Conservation (phyloP, 2,888 invertebrate species). For the Anticlea derivata region DNA sequence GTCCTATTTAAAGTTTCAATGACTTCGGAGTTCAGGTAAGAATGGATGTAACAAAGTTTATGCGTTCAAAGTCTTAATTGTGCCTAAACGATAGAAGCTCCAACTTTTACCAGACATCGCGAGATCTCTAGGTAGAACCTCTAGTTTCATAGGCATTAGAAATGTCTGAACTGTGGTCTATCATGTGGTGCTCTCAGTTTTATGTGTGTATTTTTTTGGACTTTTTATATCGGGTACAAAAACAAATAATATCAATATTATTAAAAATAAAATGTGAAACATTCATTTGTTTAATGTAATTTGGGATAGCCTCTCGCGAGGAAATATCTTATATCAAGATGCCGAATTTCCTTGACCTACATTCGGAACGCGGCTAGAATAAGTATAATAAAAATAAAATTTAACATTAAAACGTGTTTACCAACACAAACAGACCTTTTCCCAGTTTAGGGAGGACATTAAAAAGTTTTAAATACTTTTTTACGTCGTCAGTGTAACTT, state of each 20-base stretch:
- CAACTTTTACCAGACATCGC: too few relatives aligned
- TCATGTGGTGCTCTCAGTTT: too few relatives aligned
- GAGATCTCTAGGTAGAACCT: too few relatives aligned
- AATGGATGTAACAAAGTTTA: too few relatives aligned
- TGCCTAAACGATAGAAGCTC: too few relatives aligned
- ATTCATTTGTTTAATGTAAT: slow-evolving; percentile 4
- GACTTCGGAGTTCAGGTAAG: too few relatives aligned
- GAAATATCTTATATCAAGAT: slow-evolving; percentile 34
- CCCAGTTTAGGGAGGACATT: slow-evolving; percentile 51
- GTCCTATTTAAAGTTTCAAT: too few relatives aligned
- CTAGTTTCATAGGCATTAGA: too few relatives aligned
- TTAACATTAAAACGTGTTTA: slow-evolving; percentile 43
- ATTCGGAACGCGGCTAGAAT: slow-evolving; percentile 30
- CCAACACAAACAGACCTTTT: slow-evolving; percentile 50
- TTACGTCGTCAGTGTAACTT: slow-evolving; percentile 61
- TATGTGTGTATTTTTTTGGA: too few relatives aligned
- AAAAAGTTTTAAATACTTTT: slow-evolving; percentile 59
- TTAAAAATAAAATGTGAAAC: slow-evolving; percentile 2
- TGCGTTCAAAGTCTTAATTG: too few relatives aligned
- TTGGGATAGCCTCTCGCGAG: slow-evolving; percentile 14
- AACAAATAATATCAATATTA: neutral
- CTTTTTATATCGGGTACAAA: too few relatives aligned
- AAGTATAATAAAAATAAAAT: slow-evolving; percentile 42
- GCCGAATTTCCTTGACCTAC: slow-evolving; percentile 31
- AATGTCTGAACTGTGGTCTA: too few relatives aligned